Base-by-base conservation (phyloP, 2,888 invertebrate species). In the Hydroisotoma schaefferi region DNA sequence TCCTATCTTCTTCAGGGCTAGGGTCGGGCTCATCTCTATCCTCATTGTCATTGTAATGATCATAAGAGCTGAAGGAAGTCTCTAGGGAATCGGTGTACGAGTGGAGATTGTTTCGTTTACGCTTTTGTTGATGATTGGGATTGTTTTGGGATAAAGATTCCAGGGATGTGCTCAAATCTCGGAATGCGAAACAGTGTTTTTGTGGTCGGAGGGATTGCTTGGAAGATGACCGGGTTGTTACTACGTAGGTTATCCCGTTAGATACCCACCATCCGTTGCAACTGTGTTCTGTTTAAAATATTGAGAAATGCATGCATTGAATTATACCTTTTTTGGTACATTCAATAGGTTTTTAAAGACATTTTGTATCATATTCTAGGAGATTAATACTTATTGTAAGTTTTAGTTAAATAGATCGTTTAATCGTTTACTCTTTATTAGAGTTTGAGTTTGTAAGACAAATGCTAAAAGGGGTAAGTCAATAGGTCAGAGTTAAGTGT, bases 241-340 rank as follows among this genome's bases (percentile, higher is more conserved):
- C 63, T 47, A 70, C 51, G 59, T 65, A 70, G 23, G 60, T 68
- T 25, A 66, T 57, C 27, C 69, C 71, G 44, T 57, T 47, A 43
- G 69, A 67, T 56, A 68, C 69, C 69, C 69, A 71, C 69, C 61
- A 69, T 5, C 71, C 71, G 58, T 69, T 64, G 57, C 71, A 71
- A 40, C 55, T 59, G 51, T 68, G 69, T 18, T 64, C 67, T 69
- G 49, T n/a, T 25, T n/a, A n/a, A n/a, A n/a, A 43, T 12, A 43
- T 8, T 15, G 43, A 43, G 8, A 43, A 43, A 43, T 12, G n/a
- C 43, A 43, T n/a, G 18, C 6, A n/a, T 43, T 43, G 6, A 6
- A n/a, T 43, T 43, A 15, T 18, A 6, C 10, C 25, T 47, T 22
- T 26, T 47, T 23, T n/a, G n/a, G n/a, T n/a, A n/a, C n/a, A n/a